Evolutionary conservation across 1,140 invertebrate species (phyloP).

Genomic region (Lepidurus couesii): DNA sequence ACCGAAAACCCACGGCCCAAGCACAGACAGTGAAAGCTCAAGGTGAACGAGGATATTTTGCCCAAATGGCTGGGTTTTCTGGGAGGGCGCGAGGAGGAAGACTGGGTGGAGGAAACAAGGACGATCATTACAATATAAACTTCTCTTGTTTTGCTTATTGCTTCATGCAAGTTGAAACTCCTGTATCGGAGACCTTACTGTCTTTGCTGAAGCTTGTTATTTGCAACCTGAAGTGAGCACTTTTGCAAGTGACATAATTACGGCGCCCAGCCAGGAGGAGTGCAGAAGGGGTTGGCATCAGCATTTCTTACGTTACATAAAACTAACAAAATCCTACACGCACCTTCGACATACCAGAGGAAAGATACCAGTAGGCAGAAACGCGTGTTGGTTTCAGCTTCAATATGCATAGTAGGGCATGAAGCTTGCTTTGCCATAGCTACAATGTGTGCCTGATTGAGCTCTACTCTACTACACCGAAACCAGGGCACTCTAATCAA

Average conservation of each 20-base stretch:
- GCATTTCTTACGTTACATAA: too few species aligned
- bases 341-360: too few species aligned
- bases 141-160: neutral
- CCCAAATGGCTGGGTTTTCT: neutral
- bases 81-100: neutral
- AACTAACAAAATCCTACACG: too few species aligned
- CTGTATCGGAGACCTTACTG: neutral
- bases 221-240: too few species aligned
- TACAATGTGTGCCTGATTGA: too few species aligned
- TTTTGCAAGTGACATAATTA: too few species aligned
- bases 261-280: too few species aligned
- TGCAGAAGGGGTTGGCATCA: too few species aligned
- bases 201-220: neutral
- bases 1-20: slow-evolving; percentile 12
- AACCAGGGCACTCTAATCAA: slow-evolving; percentile 21
- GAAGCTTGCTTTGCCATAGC: too few species aligned
- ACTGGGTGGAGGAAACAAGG: slow-evolving; percentile 15
- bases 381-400: too few species aligned
- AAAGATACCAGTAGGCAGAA: too few species aligned
- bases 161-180: neutral
- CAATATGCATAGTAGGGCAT: too few species aligned
- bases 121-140: neutral
- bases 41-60: slow-evolving; percentile 18
- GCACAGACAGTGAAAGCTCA: slow-evolving; percentile 17
- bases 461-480: neutral